These are phyloP conservation scores for Lepilemur ruficaudatus DNA, from an alignment of 2,797 vertebrate species.

Conservation along the genomic window DNA sequence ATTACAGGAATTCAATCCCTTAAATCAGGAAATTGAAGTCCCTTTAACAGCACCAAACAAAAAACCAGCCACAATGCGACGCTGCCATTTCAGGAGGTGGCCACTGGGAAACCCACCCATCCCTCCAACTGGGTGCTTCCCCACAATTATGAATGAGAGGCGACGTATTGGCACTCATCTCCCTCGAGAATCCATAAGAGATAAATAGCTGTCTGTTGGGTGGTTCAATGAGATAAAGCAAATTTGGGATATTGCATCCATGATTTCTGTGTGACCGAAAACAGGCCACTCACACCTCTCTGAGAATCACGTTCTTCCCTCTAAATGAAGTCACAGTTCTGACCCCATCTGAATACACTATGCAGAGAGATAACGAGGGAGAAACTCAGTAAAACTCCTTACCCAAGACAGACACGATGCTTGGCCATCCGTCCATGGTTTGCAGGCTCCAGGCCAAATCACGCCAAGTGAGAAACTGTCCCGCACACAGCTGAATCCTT, in stretches of 20 bases:
- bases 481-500: background rate
- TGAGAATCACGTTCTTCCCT: background rate
- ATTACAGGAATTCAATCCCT: background rate
- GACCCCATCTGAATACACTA: background rate
- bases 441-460: background rate
- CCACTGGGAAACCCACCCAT: background rate
- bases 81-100: background rate
- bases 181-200: background rate
- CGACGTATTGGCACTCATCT: background rate
- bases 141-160: background rate
- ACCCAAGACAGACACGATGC: background rate
- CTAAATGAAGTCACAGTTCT: background rate
- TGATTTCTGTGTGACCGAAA: background rate
- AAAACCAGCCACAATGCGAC: background rate
- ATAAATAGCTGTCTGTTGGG: background rate
- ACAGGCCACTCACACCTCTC: background rate
- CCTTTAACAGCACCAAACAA: background rate
- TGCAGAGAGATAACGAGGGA: background rate
- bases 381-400: background rate
- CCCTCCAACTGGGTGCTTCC: background rate
- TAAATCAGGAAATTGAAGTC: background rate
- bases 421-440: background rate
- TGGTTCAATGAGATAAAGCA: background rate
- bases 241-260: background rate
- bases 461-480: background rate